phyloP scores from a whole-genome alignment of 2,113 vertebrate genomes.

The Mohoua ochrocephala region DNA sequence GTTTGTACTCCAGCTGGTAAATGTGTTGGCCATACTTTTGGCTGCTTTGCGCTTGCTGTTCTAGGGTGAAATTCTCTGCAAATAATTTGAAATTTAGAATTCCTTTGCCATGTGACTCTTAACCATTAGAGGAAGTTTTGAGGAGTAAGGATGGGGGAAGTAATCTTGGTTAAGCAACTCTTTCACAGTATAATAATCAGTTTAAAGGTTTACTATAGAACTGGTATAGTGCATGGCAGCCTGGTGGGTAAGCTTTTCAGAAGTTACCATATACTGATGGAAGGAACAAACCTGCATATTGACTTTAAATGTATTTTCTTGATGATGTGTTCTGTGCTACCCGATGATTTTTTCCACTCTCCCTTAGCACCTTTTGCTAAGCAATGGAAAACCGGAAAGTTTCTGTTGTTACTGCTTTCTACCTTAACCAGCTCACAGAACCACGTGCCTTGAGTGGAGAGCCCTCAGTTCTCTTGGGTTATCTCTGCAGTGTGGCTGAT shows the following conservation, averaged over 20 bases:
- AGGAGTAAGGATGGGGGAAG: neutral
- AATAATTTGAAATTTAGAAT: neutral
- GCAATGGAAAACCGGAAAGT: neutral
- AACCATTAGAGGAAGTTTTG: neutral
- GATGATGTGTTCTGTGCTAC: neutral
- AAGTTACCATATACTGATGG: neutral
- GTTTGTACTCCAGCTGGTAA: neutral
- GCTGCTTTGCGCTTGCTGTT: neutral
- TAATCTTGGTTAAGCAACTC: neutral
- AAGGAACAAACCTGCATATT: neutral
- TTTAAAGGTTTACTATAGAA: neutral
- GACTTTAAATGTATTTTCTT: neutral
- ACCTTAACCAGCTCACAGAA: neutral
- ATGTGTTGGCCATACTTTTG: neutral
- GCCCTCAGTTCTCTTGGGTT: neutral
- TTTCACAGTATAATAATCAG: neutral
- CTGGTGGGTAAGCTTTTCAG: neutral
- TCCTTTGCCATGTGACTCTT: neutral
- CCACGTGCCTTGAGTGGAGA: neutral
- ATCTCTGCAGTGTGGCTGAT: neutral
- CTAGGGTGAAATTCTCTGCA: neutral
- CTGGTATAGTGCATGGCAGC: neutral
- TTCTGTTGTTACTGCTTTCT: neutral
- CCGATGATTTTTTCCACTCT: neutral
- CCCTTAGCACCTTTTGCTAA: neutral